Percentiles rank a stretch among this genome's conserved stretches.
These are phyloP conservation scores for Paralichthys olivaceus DNA, from an alignment of 2,113 vertebrate species.

Conservation along the genomic window DNA sequence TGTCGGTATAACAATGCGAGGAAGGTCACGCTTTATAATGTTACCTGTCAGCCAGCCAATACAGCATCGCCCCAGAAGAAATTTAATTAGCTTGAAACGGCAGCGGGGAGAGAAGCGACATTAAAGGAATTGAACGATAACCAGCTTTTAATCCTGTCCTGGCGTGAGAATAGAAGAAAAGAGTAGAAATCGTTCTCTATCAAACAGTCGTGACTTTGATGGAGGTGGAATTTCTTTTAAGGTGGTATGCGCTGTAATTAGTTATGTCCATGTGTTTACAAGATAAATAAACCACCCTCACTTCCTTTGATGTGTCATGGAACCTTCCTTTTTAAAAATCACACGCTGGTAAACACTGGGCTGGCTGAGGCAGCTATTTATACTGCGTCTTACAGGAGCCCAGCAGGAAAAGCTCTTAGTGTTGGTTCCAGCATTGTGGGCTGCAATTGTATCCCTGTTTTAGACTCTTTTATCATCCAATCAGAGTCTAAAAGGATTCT, in stretches of 20 bases:
- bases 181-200: slow-evolving; percentile 60
- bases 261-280: slow-evolving; percentile 74
- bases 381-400: slow-evolving; percentile 21
- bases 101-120: slow-evolving; percentile 63
- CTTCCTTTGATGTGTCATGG: slow-evolving; percentile 67
- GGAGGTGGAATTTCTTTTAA: slow-evolving; percentile 76
- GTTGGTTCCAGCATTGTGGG: slow-evolving; percentile 7
- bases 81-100: slow-evolving; percentile 78
- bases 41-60: slow-evolving; percentile 79
- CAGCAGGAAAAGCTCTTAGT: slow-evolving; percentile 36
- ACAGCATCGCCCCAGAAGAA: slow-evolving; percentile 66
- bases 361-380: slow-evolving; percentile 63
- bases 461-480: slow-evolving; percentile 5
- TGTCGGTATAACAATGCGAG: slow-evolving; percentile 62
- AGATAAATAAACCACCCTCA: slow-evolving; percentile 72
- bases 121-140: slow-evolving; percentile 79
- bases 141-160: slow-evolving; percentile 78
- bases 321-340: slow-evolving; percentile 43
- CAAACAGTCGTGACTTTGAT: slow-evolving; percentile 74
- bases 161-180: slow-evolving; percentile 74
- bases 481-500: slow-evolving; percentile 3
- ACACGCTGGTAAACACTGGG: slow-evolving; percentile 23
- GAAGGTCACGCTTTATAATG: slow-evolving; percentile 79
- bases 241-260: slow-evolving; percentile 73
- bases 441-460: slow-evolving; percentile 22